Conservation (phyloP, 2,113 vertebrate species). For the Anoura caudifer region DNA sequence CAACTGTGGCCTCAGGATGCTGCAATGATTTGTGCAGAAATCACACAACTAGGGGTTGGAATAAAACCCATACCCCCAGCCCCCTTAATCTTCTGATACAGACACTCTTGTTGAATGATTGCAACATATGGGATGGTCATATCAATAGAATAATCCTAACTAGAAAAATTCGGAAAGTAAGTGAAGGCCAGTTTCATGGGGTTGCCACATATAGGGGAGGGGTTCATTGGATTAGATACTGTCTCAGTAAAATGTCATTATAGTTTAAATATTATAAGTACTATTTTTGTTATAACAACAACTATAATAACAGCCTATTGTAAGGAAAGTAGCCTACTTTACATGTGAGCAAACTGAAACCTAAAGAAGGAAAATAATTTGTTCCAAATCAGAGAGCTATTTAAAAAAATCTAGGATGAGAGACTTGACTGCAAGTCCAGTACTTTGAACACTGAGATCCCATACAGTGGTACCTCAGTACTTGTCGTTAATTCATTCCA, state of each 20-base stretch:
- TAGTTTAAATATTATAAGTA: not conserved
- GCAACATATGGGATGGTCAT: not conserved
- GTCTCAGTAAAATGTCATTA: not conserved
- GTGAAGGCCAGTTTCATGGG: not conserved
- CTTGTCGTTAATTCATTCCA: too few species aligned
- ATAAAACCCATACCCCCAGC: not conserved
- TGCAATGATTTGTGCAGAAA: not conserved
- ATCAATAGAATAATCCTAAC: not conserved
- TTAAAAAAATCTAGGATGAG: not conserved
- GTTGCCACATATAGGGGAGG: not conserved
- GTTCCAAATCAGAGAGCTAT: not conserved
- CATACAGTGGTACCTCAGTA: too few species aligned
- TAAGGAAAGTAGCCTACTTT: not conserved
- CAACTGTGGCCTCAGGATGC: not conserved
- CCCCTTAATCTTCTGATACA: not conserved
- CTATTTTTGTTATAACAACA: not conserved
- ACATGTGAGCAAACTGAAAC: not conserved
- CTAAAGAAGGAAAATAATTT: not conserved
- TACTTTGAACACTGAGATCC: too few species aligned
- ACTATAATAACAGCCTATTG: not conserved
- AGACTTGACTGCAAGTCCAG: too few species aligned
- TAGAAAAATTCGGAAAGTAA: not conserved
- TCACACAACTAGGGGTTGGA: not conserved
- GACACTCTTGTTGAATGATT: not conserved
- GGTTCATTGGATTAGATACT: not conserved